phyloP scores from a whole-genome alignment of 2,113 vertebrate species.

The Microcebus griseorufus region DNA sequence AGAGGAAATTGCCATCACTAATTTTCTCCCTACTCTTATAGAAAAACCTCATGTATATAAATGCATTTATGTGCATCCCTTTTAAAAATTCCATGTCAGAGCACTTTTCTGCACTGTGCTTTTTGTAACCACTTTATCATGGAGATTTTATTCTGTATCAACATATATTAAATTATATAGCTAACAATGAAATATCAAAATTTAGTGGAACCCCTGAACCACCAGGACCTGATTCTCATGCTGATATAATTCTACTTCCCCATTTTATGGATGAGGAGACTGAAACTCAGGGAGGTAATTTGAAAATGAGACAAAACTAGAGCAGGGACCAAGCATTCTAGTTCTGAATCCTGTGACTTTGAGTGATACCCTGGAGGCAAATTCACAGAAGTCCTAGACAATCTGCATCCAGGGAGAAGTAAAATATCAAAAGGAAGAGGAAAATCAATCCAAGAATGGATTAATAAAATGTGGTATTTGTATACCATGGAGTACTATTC shows the following conservation, averaged over 20 bases:
- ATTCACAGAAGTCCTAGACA: neutral
- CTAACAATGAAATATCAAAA: neutral
- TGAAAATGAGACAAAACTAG: neutral
- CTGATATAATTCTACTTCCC: neutral
- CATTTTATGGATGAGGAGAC: neutral
- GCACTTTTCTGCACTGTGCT: neutral
- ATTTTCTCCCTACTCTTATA: neutral
- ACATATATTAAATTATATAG: neutral
- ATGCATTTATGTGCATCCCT: neutral
- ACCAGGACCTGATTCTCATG: neutral
- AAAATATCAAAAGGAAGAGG: neutral
- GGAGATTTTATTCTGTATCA: neutral
- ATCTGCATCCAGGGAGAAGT: neutral
- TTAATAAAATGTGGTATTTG: no score
- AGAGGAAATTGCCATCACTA: neutral
- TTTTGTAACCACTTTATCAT: neutral
- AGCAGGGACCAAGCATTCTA: neutral
- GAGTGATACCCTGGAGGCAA: neutral
- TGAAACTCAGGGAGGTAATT: neutral
- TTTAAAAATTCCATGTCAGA: neutral
- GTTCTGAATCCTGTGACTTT: neutral
- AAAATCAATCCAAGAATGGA: neutral
- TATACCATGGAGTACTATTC: no score
- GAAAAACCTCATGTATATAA: neutral
- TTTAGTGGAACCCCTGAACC: neutral